Base-by-base conservation (phyloP, 2,113 vertebrate species). In the Carassius gibelio region DNA sequence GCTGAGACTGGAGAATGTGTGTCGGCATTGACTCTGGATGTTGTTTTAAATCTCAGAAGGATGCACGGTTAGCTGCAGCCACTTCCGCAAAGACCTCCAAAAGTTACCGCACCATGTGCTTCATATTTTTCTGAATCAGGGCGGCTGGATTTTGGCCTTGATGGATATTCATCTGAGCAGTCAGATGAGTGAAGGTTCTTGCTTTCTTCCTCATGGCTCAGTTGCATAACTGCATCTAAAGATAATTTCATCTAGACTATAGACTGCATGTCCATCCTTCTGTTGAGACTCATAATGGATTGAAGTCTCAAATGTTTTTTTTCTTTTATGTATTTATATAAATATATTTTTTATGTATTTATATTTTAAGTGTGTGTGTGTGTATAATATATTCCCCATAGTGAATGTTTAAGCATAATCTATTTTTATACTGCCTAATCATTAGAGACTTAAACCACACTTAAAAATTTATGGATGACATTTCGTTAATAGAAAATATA, bases 181-280 rank as follows among this genome's bases (percentile, higher is more conserved):
- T 71, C 13, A 38, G 79, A 83, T 84, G 82, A 87, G 76, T 66
- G 82, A 68, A 68, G 26, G 50, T 50, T 79, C 42, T 66, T 66
- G 4, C 30, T 57, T 76, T 57, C 26, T 36, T 30, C 26, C 62
- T 50, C 8, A 10, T 21, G 17, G 62, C 68, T 30, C 42, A 48
- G 59, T 81, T 61, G 42, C 61, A 68, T 30, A 48, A 81, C 55
- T 78, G 19, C 34, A 42, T 79, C 34, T n/a, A 52, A 59, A 78
- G 55, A 78, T 75, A 52, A n/a, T 80, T 61, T 78, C 55, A 61
- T 42, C 36, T 45, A 80, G 77, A 62, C 76, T 61, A 36, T 45
- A 15, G 13, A 61, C 42, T 62, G 75, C 30, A 59, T 78, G 75
- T 30, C 55, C 17, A 57, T 34, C 52, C 30, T 42, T 36, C 64